Base-by-base conservation (phyloP, 2,888 invertebrate genomes). In the Agriopis aurantiaria region DNA sequence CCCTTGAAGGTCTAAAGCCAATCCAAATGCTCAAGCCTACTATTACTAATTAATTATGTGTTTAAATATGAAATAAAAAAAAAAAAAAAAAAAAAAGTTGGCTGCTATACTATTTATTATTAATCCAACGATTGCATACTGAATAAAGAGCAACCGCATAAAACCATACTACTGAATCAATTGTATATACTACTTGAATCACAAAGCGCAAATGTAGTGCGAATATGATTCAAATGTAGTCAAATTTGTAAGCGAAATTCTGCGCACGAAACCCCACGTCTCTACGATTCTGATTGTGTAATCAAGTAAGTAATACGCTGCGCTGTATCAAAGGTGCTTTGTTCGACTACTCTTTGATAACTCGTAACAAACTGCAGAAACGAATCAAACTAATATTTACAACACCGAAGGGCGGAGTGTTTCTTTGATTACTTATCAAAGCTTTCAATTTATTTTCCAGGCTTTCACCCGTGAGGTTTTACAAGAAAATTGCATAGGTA, bases 371-470 rank as follows among this genome's bases (percentile, higher is more conserved):
- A 23, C 41, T 52, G 49, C n/a, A 65, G 5, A 64, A 57, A 6
- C 33, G 49, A 17, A 33, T 3, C 33, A 63, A 51, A 0, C 23
- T 59, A 55, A 56, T 57, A 53, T 33, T 33, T 33, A 64, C 58
- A 59, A 69, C 49, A 11, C 43, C 12, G 11, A 43, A 8, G 40
- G 14, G 11, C 56, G 58, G 62, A 23, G 53, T n/a, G 33, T 55
- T 45, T 51, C 59, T 63, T 71, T 68, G 65, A 66, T 65, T 64
- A 57, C 52, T 65, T 62, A 51, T 60, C 46, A 65, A 58, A 74
- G 65, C 56, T 65, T 69, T 72, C 65, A 61, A 68, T 66, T 63
- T 66, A 64, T 60, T 68, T 73, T 52, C 49, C 52, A 48, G 53
- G 23, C 23, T 33, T 56, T 51, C 51, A 59, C 60, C 51, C 51